Evolutionary conservation across 2,888 invertebrate genomes (phyloP), one percentile per base, ranked within the genome.

Genomic region (Ferrisia virgata): DNA sequence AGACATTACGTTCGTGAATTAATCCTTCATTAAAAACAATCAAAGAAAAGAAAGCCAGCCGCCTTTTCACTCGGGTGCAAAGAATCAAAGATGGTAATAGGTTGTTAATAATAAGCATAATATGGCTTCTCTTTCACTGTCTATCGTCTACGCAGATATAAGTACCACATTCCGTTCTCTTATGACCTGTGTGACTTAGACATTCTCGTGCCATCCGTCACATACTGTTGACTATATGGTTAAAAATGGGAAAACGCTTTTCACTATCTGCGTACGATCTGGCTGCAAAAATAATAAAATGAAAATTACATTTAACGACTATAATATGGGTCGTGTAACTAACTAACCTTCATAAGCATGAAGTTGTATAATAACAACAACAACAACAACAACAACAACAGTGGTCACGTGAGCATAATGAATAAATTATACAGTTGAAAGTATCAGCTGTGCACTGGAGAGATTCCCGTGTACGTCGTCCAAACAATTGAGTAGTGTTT

Each of bases 381-480:
- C n/a, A n/a, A n/a, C n/a, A n/a, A n/a, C n/a, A n/a, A n/a, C n/a
- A n/a, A n/a, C n/a, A n/a, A n/a, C n/a, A 33, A 28, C 72, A 33
- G 31, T 72, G 72, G 72, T 72, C 72, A 72, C 72, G 72, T 72
- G 72, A 72, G 72, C 33, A 72, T 72, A 72, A 72, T 72, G 72
- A 72, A 72, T 72, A 72, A 72, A 72, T 72, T 72, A 72, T 72
- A 72, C 72, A 33, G 72, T 72, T 72, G 72, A 72, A 72, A 72
- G 72, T 72, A 72, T 72, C 72, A 72, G 72, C 72, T 72, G 72
- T 72, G n/a, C 15, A 40, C 40, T 28, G 28, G 64, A 64, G 64
- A 72, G 72, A 72, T 72, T 72, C 72, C 72, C 72, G 58, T 47
- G 47, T 47, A n/a, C 47, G n/a, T n/a, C 58, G n/a, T 33, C 18